A percentile compares a stretch with the other conserved stretches of the same genome.
Conservation (phyloP, 2,888 invertebrate genomes). For the Philhelius pedissequus region DNA sequence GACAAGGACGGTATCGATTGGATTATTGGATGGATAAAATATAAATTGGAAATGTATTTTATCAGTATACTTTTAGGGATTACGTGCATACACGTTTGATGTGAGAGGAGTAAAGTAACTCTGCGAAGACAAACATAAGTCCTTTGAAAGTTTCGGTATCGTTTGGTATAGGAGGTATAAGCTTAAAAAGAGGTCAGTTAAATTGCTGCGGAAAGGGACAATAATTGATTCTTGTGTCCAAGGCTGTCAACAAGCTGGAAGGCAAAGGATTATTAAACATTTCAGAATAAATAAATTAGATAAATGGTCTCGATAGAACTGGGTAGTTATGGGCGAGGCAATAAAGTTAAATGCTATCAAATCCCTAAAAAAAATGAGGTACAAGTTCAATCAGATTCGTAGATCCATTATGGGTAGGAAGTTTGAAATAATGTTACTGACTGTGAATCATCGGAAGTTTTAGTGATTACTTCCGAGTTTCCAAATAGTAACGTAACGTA, state of each 20-base stretch:
- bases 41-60: constrained; percentile 17
- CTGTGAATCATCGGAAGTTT: too few species aligned
- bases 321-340: too few species aligned
- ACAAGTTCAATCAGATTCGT: too few species aligned
- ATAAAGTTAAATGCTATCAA: too few species aligned
- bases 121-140: neutral
- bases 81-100: neutral
- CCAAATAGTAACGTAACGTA: too few species aligned
- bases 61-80: neutral
- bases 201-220: too few species aligned
- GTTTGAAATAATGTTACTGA: too few species aligned
- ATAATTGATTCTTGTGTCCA: neutral
- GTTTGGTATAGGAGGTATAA: neutral
- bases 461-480: too few species aligned
- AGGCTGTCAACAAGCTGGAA: neutral
- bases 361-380: too few species aligned
- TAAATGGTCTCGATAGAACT: neutral
- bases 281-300: constrained; percentile 1
- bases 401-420: too few species aligned
- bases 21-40: neutral
- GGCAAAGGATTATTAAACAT: neutral
- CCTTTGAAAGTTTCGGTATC: neutral
- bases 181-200: neutral
- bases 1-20: neutral
- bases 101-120: neutral